phyloP scores from a whole-genome alignment of 2,113 vertebrate genomes.

The Microcebus lehilahytsara region DNA sequence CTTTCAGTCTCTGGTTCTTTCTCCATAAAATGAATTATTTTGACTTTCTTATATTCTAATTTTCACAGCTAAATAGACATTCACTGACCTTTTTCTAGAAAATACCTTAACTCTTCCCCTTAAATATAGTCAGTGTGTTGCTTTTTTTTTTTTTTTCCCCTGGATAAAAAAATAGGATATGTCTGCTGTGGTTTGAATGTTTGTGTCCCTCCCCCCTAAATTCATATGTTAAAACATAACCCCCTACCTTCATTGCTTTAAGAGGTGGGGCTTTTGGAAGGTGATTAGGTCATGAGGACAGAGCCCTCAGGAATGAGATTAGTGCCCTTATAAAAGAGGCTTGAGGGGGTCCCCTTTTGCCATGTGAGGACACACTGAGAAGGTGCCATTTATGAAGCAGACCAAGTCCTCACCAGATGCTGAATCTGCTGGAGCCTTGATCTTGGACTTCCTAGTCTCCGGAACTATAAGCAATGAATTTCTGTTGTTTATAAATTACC shows the following conservation, averaged over 20 bases:
- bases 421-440: background rate
- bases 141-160: background rate
- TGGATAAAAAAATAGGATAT: background rate
- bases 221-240: background rate
- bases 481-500: background rate
- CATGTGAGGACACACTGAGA: background rate
- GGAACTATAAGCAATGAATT: background rate
- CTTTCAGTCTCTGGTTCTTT: background rate
- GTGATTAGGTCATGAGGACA: background rate
- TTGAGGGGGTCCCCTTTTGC: background rate
- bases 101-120: constrained; percentile 7
- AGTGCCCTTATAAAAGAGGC: background rate
- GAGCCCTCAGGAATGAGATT: background rate
- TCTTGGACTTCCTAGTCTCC: background rate
- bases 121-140: background rate
- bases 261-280: background rate
- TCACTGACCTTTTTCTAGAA: constrained; percentile 40
- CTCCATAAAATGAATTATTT: constrained; percentile 27
- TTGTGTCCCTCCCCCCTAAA: background rate
- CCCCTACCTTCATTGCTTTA: background rate
- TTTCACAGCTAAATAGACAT: background rate
- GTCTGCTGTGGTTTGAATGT: background rate
- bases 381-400: background rate
- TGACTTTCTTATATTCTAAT: constrained; percentile 24
- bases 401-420: background rate